Evolutionary conservation across 2,113 vertebrate species (phyloP).

Genomic region (Oreochromis tanganicae): DNA sequence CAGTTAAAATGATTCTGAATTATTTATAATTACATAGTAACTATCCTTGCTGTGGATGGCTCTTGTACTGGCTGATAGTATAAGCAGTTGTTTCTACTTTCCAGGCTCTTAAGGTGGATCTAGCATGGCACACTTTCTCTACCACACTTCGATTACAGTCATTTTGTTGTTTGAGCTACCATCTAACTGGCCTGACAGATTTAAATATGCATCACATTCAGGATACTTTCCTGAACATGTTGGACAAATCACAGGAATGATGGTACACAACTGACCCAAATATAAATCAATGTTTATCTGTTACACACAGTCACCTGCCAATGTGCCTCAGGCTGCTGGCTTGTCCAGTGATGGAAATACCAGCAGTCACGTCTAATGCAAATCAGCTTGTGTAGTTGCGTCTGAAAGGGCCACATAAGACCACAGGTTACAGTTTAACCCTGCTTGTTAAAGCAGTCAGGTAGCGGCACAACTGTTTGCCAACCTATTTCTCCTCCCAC

Average conservation of each 20-base stretch:
- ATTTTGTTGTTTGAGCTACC: neutral
- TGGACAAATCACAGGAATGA: neutral
- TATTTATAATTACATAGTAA: neutral
- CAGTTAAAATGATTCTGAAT: neutral
- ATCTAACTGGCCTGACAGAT: neutral
- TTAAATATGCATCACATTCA: neutral
- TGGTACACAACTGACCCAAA: neutral
- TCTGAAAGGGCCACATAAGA: slow-evolving; percentile 3
- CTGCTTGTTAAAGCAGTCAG: slow-evolving; percentile 42
- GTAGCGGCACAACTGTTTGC: slow-evolving; percentile 4
- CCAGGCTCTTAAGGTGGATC: neutral
- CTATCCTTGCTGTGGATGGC: neutral
- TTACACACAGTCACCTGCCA: slow-evolving; percentile 2
- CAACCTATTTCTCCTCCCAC: neutral
- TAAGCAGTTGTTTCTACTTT: neutral
- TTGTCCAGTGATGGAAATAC: slow-evolving; percentile 22
- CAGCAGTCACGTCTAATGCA: slow-evolving; percentile 36
- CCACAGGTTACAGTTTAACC: slow-evolving; percentile 53
- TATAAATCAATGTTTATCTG: neutral
- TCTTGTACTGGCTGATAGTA: neutral
- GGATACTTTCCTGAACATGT: neutral
- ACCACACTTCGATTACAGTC: neutral
- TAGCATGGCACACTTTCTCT: neutral
- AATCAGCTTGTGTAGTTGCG: slow-evolving; percentile 15
- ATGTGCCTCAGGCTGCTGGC: neutral